phyloP scores from a whole-genome alignment of 2,797 vertebrate genomes.

The Peromyscus attwateri region DNA sequence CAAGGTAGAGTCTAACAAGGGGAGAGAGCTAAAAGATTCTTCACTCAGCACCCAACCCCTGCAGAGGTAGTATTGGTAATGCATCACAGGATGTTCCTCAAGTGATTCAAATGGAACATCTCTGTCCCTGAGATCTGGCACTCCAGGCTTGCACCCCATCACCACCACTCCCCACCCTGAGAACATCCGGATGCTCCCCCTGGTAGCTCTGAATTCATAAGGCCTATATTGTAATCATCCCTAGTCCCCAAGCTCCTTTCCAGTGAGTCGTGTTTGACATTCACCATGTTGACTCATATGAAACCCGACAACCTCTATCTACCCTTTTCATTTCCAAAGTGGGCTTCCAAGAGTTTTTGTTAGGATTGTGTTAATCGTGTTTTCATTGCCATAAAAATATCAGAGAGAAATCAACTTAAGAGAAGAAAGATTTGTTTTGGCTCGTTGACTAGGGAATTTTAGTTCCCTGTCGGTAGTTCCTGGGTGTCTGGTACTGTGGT shows the following conservation, averaged over 20 bases:
- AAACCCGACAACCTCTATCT: not conserved
- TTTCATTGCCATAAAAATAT: not conserved
- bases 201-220: not conserved
- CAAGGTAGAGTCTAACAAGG: conserved; percentile 70
- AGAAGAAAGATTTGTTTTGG: not conserved
- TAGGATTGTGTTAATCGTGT: not conserved
- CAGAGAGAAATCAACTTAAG: not conserved
- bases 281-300: not conserved
- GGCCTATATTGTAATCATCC: not conserved
- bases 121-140: not conserved
- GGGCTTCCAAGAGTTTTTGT: not conserved
- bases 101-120: not conserved
- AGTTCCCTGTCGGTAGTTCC: not conserved
- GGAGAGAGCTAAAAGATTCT: not conserved
- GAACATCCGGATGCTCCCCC: not conserved
- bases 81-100: not conserved
- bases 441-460: too few species aligned
- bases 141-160: not conserved
- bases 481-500: not conserved
- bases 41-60: not conserved
- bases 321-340: not conserved
- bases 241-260: not conserved
- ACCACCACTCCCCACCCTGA: not conserved
- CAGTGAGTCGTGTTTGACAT: not conserved
- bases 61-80: fast-evolving